Conservation (phyloP, 1,140 invertebrate genomes). For the Lineus longissimus region DNA sequence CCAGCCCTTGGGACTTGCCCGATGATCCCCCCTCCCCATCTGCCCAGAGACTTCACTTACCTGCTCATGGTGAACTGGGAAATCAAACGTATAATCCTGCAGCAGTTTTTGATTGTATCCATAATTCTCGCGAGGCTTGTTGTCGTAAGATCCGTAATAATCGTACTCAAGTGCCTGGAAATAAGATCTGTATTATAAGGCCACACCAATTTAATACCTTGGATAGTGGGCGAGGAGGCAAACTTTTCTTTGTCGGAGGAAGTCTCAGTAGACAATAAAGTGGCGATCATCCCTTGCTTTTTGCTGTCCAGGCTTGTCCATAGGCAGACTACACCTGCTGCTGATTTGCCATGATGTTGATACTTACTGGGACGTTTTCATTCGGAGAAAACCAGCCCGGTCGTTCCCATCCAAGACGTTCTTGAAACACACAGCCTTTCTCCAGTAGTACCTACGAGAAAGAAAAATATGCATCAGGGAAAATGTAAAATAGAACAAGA, state of each 20-base stretch:
- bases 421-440: constrained; percentile 77
- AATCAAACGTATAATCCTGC: constrained; percentile 74
- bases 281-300: no score
- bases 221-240: no score
- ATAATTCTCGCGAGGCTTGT: constrained; percentile 61
- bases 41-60: constrained; percentile 60
- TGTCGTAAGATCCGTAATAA: constrained; percentile 77
- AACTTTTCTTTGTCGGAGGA: no score
- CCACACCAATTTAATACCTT: no score
- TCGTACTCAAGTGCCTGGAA: constrained; percentile 63
- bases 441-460: constrained; percentile 61
- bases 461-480: not conserved
- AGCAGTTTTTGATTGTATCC: constrained; percentile 67
- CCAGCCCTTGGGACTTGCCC: no score
- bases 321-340: no score
- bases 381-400: constrained; percentile 69
- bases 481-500: not conserved
- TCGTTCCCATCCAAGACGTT: constrained; percentile 80
- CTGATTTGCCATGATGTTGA: not conserved
- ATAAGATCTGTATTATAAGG: constrained; percentile 10
- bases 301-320: no score
- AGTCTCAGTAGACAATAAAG: no score
- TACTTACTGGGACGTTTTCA: constrained; percentile 54
- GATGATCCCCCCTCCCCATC: no score
- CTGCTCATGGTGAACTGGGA: constrained; percentile 71